Base-by-base conservation (phyloP, 2,113 vertebrate species). In the Nematolebias whitei region DNA sequence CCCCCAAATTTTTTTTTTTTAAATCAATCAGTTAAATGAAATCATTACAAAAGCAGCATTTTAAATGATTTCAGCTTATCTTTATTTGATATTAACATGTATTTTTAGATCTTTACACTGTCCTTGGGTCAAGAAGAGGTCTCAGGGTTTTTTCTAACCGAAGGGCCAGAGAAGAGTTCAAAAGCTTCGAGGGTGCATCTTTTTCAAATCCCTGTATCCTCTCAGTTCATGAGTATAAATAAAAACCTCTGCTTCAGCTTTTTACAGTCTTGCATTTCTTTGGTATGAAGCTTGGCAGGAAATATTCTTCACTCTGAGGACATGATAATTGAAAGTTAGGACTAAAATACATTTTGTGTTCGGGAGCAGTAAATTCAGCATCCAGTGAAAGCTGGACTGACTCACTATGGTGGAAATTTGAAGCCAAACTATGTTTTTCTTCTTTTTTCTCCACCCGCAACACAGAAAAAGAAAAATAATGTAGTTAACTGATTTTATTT, bases 251-350 rank as follows among this genome's bases (percentile, higher is more conserved):
- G 3, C 58, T 22, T 57, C 20, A 44, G 16, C 20, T n/a, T 41
- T 15, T 32, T 19, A 26, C 18, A 20, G 56, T 69, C 19, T n/a
- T 6, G 49, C 24, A 39, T 75, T 74, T 13, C 26, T 78, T 60
- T 67, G 43, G 15, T 54, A 4, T 60, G 23, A 73, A 44, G 65
- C 66, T 49, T 77, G 65, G 19, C 54, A 64, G 64, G 64, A 79
- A 69, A 75, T 56, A 56, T 70, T 71, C 7, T 73, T 61, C 47
- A 58, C 59, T 75, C 57, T 65, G 19, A 57, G 53, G 58, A 74
- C 2, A 48, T 45, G 63, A 74, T 81, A 69, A 85, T 83, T 85
- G n/a, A 82, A 71, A 63, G 66, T 56, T 61, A 38, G 18, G 40
- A 56, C 50, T 54, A 22, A 84, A 83, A 80, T 67, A 71, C 49